Base-by-base conservation (phyloP, 2,113 vertebrate genomes). In the Thunnus thynnus region DNA sequence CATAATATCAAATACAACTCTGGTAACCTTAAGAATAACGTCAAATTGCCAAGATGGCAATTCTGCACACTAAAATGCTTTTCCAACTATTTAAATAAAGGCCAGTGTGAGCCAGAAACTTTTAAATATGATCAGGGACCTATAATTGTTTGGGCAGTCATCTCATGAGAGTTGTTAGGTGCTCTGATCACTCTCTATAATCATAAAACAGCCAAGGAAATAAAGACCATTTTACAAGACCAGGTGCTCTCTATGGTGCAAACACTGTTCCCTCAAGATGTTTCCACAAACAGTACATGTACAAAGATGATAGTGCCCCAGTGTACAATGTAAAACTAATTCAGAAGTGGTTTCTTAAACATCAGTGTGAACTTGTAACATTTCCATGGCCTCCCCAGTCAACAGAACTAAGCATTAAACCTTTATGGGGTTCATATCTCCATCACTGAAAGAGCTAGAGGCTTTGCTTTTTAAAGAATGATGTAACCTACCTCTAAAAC, bases 171-270 rank as follows among this genome's bases (percentile, higher is more conserved):
- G 56, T 46, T 7, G 0, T 67, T 48, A 25, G 32, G 20, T 48
- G 56, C 44, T 58, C 60, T 69, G 51, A 88, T 88, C 72, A 60
- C 32, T 72, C 48, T 66, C 70, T 50, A 10, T 58, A 47, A 71
- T 44, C 32, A 54, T 60, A 36, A 80, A 75, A 68, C 13, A n/a
- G 52, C 14, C 56, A 65, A 56, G 27, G 9, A 76, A 76, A 76
- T 74, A 5, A 63, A 72, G 55, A 46, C 61, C 14, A 16, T 51
- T 74, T 77, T 46, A 60, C 17, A 80, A 72, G 65, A 68, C 13
- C 5, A 47, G 20, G 46, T 41, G 54, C 72, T 69, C 52, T 64
- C 69, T 16, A 2, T n/a, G 47, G 55, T 52, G 32, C 72, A 62
- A 82, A 69, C 48, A 72, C 36, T 57, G 52, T 57, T 82, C 56